Evolutionary conservation across 1,140 invertebrate genomes (phyloP).

Genomic region (Coptotermes formosanus): DNA sequence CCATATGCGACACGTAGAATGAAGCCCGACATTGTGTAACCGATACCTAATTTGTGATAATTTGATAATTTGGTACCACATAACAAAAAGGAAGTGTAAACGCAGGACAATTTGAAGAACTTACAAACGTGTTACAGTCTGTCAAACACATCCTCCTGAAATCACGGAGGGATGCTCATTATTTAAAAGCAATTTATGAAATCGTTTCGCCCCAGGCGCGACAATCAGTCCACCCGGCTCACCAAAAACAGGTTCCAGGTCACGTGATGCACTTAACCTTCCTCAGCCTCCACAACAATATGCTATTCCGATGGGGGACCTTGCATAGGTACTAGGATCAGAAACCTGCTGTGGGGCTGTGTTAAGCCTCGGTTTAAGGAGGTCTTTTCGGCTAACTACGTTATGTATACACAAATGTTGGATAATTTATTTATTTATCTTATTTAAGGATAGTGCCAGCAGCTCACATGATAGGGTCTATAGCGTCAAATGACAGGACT

Average conservation of each 20-base stretch:
- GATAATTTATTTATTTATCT: too few relatives aligned
- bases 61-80: too few relatives aligned
- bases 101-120: background rate
- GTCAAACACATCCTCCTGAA: background rate
- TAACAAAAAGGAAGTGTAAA: background rate
- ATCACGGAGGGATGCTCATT: background rate
- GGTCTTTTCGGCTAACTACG: too few relatives aligned
- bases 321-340: too few relatives aligned
- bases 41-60: background rate
- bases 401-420: too few relatives aligned
- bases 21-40: background rate
- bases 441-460: too few relatives aligned
- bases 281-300: too few relatives aligned
- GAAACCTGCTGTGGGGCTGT: too few relatives aligned
- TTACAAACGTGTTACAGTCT: background rate
- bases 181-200: background rate
- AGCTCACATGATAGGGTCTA: too few relatives aligned
- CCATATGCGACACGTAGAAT: background rate
- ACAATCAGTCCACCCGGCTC: background rate
- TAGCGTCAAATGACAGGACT: too few relatives aligned
- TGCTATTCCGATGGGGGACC: too few relatives aligned
- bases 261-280: background rate
- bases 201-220: background rate
- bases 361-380: too few relatives aligned
- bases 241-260: background rate